Conservation (phyloP, 2,888 invertebrate species). For the Xestia c-nigrum region DNA sequence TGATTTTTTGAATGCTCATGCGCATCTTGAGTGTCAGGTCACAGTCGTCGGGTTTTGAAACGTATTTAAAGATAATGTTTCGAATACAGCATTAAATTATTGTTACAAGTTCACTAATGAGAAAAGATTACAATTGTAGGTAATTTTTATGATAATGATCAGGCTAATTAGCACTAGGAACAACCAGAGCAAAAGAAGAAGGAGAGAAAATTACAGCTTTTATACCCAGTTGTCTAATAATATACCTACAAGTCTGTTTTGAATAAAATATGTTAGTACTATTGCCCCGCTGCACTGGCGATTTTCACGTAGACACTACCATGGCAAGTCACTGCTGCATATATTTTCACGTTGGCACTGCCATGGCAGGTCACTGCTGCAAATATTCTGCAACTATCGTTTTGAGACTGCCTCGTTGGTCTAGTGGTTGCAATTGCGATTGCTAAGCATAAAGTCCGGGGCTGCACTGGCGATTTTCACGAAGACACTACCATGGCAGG, state of each 20-base stretch:
- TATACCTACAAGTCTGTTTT: neutral
- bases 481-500: too few species aligned
- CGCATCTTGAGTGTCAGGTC: slow-evolving; percentile 32
- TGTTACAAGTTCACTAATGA: neutral
- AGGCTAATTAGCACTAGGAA: neutral
- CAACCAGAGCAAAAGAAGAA: neutral
- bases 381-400: too few species aligned
- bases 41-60: slow-evolving; percentile 42
- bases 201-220: neutral
- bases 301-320: too few species aligned
- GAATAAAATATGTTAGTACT: neutral
- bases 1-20: slow-evolving; percentile 54
- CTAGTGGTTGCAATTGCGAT: too few species aligned
- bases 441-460: too few species aligned
- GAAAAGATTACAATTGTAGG: slow-evolving; percentile 4
- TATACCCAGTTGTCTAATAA: neutral
- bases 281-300: too few species aligned
- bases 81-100: neutral
- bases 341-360: too few species aligned
- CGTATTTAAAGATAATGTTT: neutral
- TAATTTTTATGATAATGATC: neutral
- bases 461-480: too few species aligned
- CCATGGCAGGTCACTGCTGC: too few species aligned
- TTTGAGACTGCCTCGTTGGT: too few species aligned
- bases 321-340: too few species aligned